A percentile compares a stretch with the other conserved stretches of the same genome.
Conservation (phyloP, 2,888 invertebrate species). For the Elysia crispata region DNA sequence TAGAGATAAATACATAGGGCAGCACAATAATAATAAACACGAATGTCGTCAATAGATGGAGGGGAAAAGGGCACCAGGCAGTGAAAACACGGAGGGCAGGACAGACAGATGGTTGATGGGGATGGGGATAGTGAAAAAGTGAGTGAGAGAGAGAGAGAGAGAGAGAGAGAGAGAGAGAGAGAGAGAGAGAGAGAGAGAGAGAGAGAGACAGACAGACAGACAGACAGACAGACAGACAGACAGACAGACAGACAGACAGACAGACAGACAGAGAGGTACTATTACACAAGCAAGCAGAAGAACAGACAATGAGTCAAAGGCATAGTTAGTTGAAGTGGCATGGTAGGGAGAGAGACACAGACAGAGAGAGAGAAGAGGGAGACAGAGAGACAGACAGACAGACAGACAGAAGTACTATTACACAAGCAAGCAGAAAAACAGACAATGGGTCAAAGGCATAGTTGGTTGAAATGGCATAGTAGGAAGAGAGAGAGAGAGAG, state of each 20-base stretch:
- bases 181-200: conserved; percentile 35
- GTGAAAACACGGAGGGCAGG: neutral
- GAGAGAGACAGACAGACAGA: conserved; percentile 18
- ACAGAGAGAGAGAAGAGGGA: neutral
- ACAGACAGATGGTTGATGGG: neutral
- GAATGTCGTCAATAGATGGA: no score
- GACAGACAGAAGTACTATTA: neutral
- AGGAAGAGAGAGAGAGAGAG: neutral
- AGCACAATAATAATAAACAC: no score
- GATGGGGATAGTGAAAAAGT: neutral
- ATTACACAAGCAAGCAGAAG: no score
- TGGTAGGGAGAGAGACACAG: neutral
- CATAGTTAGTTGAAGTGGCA: neutral
- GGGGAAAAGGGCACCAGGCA: no score
- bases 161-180: conserved; percentile 32
- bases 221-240: neutral
- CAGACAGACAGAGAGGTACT: neutral
- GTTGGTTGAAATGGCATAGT: neutral
- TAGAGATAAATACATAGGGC: no score
- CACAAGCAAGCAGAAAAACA: neutral
- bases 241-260: neutral
- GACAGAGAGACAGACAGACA: neutral
- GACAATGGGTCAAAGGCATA: neutral
- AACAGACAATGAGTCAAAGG: neutral
- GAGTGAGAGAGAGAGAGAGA: conserved; percentile 21